Percentiles rank a stretch among this genome's conserved stretches.
Conservation (phyloP, 2,888 invertebrate species). For the Timandra comae region DNA sequence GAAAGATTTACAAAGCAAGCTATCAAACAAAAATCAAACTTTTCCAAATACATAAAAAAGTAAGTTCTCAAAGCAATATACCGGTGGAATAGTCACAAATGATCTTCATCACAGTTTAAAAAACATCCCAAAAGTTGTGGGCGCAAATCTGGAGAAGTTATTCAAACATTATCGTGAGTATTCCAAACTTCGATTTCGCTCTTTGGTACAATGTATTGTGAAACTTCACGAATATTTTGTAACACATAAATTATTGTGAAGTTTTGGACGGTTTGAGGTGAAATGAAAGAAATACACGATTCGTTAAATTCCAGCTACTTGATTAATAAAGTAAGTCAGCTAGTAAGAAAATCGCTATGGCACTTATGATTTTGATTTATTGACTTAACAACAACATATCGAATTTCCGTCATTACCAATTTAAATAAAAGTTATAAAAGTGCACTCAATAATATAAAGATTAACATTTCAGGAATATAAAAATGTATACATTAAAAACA, state of each 20-base stretch:
- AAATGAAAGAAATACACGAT: background rate
- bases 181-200: slow-evolving; percentile 29
- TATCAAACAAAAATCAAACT: too few relatives aligned
- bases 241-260: slow-evolving; percentile 27
- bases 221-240: slow-evolving; percentile 25
- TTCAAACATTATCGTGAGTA: slow-evolving; percentile 35
- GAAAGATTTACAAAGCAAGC: too few relatives aligned
- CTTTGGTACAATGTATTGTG: slow-evolving; percentile 28
- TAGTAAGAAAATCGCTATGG: background rate
- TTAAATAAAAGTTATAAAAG: background rate
- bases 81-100: slow-evolving; percentile 11
- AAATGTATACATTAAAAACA: background rate
- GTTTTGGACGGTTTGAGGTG: slow-evolving; percentile 14
- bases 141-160: slow-evolving; percentile 32
- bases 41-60: background rate
- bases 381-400: too few relatives aligned
- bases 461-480: background rate
- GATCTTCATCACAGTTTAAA: slow-evolving; percentile 18
- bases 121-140: slow-evolving; percentile 29
- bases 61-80: slow-evolving; percentile 4
- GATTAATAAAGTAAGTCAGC: background rate
- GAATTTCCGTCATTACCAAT: too few relatives aligned
- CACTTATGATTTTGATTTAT: background rate
- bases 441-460: background rate
- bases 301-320: background rate